phyloP scores from a whole-genome alignment of 2,797 vertebrate genomes.

The Danio kyathit region DNA sequence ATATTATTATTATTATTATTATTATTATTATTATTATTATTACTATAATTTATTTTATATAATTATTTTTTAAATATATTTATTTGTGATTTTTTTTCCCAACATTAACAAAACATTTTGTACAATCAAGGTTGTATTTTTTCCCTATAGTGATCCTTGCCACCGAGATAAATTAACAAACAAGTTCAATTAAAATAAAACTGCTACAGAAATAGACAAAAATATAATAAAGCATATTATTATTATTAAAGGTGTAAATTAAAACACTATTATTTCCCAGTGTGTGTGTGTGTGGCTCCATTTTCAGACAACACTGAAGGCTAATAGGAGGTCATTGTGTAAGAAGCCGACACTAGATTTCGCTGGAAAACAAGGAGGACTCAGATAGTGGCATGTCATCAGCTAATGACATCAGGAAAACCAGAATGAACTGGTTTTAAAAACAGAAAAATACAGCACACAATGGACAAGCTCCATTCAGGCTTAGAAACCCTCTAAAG shows the following conservation, averaged over 20 bases:
- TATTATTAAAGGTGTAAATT: not conserved
- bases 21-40: no score
- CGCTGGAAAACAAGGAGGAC: slow-evolving; percentile 14
- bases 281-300: not conserved
- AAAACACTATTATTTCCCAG: not conserved
- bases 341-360: slow-evolving; percentile 1
- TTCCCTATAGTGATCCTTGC: no score
- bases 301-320: not conserved
- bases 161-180: no score
- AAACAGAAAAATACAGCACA: not conserved
- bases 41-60: no score
- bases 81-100: no score
- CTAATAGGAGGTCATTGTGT: slow-evolving; percentile 13
- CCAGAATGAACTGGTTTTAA: not conserved
- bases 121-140: no score
- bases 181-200: no score
- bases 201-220: no score
- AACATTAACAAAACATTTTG: no score
- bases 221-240: no score
- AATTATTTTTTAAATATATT: no score
- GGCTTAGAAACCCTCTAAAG: not conserved
- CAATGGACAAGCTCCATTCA: not conserved
- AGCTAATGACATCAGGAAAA: slow-evolving; percentile 28
- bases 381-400: slow-evolving; percentile 6
- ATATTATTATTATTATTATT: no score